Evolutionary conservation across 1,140 invertebrate species (phyloP).

Genomic region (Pseudomyrmex flavicornis): DNA sequence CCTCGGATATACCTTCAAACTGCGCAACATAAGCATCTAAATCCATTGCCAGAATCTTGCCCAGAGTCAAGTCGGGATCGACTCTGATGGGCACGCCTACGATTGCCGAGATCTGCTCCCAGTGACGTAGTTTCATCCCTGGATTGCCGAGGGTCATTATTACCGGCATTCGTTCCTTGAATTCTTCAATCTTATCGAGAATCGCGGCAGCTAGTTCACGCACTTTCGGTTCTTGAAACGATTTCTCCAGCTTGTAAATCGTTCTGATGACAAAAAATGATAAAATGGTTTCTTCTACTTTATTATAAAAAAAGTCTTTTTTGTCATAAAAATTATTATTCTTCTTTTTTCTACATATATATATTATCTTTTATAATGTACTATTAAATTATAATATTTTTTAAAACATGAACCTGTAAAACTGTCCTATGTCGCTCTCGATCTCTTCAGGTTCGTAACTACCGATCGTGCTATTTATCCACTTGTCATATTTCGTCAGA

Average conservation of each 20-base stretch:
- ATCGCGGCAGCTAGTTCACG: conserved; percentile 88
- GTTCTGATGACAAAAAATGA: conserved; percentile 83
- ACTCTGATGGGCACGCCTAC: conserved; percentile 95
- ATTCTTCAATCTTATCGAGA: conserved; percentile 93
- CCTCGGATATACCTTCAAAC: conserved; percentile 96
- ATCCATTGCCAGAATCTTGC: conserved; percentile 94
- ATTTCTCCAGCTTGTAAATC: conserved; percentile 95
- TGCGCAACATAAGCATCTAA: conserved; percentile 93
- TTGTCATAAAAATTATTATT: not conserved
- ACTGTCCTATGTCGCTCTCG: conserved; percentile 90
- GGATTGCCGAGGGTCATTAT: conserved; percentile 97
- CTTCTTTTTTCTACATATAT: not conserved
- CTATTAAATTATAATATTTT: not conserved
- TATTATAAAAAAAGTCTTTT: not conserved
- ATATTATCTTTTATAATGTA: not conserved
- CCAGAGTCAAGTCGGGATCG: conserved; percentile 92
- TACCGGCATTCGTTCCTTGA: conserved; percentile 95
- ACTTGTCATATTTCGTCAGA: conserved; percentile 91
- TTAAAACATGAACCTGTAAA: conserved; percentile 50
- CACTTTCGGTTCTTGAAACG: conserved; percentile 90
- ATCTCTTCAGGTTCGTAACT: conserved; percentile 95
- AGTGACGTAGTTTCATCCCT: conserved; percentile 95
- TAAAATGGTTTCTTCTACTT: not conserved
- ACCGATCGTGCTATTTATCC: conserved; percentile 93
- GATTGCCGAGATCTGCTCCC: conserved; percentile 97